These are phyloP conservation scores for Physella acuta DNA, from an alignment of 1,140 invertebrate species.

Conservation along the genomic window DNA sequence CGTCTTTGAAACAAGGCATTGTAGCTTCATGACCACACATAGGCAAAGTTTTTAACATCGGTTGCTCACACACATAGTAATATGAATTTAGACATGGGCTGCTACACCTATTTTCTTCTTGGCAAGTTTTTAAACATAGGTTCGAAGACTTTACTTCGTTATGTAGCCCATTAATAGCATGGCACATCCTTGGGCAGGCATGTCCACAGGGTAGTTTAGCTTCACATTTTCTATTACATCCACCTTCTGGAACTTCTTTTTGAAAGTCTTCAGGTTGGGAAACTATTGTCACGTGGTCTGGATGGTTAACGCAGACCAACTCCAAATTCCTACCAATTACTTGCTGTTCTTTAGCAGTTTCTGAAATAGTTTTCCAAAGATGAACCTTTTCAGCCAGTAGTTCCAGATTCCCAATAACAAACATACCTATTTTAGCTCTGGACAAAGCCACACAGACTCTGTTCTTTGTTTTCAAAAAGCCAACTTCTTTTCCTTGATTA, in stretches of 20 bases:
- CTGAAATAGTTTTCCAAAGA: constrained; percentile 25
- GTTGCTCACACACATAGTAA: constrained; percentile 1
- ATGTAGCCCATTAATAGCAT: constrained; percentile 20
- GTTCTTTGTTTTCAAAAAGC: constrained; percentile 77
- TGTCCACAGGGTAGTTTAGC: constrained; percentile 26
- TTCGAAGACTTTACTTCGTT: not conserved
- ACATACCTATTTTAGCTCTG: constrained; percentile 74
- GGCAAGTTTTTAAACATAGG: constrained; percentile 7
- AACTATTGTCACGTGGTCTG: constrained; percentile 7
- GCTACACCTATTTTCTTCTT: constrained; percentile 13
- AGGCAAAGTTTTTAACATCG: not conserved
- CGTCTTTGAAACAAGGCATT: constrained; percentile 12
- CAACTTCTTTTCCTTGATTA: constrained; percentile 67
- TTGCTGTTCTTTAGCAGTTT: constrained; percentile 12
- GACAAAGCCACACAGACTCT: constrained; percentile 81
- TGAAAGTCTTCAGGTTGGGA: constrained; percentile 14
- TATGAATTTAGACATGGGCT: constrained; percentile 4
- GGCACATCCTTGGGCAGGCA: constrained; percentile 21
- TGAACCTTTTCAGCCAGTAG: constrained; percentile 16
- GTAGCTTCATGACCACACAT: constrained; percentile 16
- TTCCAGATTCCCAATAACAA: constrained; percentile 71
- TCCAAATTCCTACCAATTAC: constrained; percentile 14
- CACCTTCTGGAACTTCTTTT: constrained; percentile 27
- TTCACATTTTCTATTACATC: constrained; percentile 20
- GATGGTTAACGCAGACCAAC: constrained; percentile 28